Conservation (phyloP, 2,797 vertebrate genomes). For the Emys orbicularis region DNA sequence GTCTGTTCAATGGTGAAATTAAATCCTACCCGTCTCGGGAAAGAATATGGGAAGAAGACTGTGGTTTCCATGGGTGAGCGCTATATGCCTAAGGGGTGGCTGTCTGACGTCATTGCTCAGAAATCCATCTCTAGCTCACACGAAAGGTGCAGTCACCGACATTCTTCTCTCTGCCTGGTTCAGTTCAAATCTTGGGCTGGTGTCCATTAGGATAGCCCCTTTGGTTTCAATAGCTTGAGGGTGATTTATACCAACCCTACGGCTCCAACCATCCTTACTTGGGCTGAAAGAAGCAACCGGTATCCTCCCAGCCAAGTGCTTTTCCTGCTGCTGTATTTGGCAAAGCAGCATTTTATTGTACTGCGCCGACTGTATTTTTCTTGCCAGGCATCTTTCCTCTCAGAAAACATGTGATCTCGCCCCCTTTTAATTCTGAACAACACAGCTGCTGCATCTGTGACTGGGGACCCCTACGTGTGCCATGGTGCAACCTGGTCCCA, state of each 20-base stretch:
- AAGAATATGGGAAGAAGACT: background rate
- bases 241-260: background rate
- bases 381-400: background rate
- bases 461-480: background rate
- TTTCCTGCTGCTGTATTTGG: background rate
- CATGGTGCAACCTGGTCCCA: background rate
- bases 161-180: background rate
- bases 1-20: background rate
- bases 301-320: background rate
- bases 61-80: background rate
- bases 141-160: background rate
- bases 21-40: too few relatives aligned
- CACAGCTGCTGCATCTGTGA: background rate
- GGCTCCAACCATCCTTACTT: background rate
- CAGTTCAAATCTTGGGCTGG: background rate
- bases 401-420: background rate
- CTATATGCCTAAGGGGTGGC: background rate
- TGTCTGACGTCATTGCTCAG: background rate
- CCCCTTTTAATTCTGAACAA: background rate
- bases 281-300: background rate
- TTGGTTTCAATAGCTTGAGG: background rate
- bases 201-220: background rate
- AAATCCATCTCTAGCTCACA: background rate
- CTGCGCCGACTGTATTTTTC: background rate
- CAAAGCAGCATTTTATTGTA: background rate